Evolutionary conservation across 1,140 invertebrate genomes (phyloP), one percentile per base, ranked within the genome.

Genomic region (Drosophila obscura): DNA sequence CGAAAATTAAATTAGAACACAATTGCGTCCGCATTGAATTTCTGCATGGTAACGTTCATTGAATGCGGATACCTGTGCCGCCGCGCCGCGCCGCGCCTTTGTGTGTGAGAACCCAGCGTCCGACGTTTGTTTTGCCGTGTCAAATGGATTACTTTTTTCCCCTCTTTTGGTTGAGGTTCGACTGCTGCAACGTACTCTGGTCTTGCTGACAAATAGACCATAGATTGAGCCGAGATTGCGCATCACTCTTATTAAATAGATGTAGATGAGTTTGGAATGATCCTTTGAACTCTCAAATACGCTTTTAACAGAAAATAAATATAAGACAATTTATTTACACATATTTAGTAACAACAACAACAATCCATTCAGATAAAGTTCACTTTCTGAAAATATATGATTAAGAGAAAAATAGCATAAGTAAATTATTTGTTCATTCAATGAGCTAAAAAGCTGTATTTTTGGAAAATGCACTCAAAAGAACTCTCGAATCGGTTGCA

Each of bases 121-220:
- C 74, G 57, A 75, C 62, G 66, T 71, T 71, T 71, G 73, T 41
- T n/a, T n/a, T 26, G 48, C 59, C 74, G 68, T 80, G 77, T 73
- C 77, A 59, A 80, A 80, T 77, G 77, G 77, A 80, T 80, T 80
- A 79, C 24, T 69, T 43, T 43, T 74, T 61, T 57, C 8, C 45
- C 52, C 73, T 44, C 62, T 76, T 55, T 19, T 16, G 7, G 31
- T 24, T 35, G 28, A 28, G 6, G n/a, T 22, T 7, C 31, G 39
- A 19, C 28, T 28, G 28, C 7, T 28, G 5, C 28, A 0, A 7
- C 26, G 5, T 7, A 7, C 26, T 6, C 26, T 28, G 7, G 28
- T 24, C 3, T 24, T 3, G 22, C 22, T 24, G 22, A 24, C 22
- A 7, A 7, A 28, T 28, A 28, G 1, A 7, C 28, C 28, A 28